Percentiles rank a stretch among this genome's conserved stretches.
phyloP scores from a whole-genome alignment of 2,797 vertebrate species.

The Sebastes hubbsi region DNA sequence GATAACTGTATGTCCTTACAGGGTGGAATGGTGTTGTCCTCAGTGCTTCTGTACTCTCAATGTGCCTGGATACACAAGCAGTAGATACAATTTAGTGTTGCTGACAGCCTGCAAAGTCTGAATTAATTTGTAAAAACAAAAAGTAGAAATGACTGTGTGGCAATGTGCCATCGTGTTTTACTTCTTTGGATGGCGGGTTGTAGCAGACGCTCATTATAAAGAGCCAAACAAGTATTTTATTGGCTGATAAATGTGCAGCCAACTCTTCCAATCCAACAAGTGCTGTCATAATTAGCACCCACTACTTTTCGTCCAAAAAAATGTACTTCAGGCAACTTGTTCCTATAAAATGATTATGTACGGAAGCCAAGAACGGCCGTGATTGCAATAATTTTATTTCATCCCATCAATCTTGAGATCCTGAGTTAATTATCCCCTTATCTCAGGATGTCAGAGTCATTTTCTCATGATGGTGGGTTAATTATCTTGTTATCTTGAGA shows the following conservation, averaged over 20 bases:
- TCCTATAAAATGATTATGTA: not conserved
- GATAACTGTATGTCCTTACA: constrained; percentile 69
- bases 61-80: constrained; percentile 74
- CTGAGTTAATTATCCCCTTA: not conserved
- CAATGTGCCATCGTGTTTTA: not conserved
- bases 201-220: constrained; percentile 9
- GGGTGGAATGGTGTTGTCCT: constrained; percentile 73
- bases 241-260: constrained; percentile 6
- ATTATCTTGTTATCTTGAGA: not conserved
- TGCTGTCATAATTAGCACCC: not conserved
- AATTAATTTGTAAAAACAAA: not conserved
- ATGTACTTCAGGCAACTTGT: not conserved
- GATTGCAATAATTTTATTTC: not conserved
- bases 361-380: not conserved
- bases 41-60: constrained; percentile 77
- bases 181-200: constrained; percentile 20
- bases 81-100: constrained; percentile 57
- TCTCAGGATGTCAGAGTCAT: not conserved
- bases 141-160: constrained; percentile 8
- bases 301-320: not conserved
- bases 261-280: constrained; percentile 15
- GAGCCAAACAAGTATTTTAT: constrained; percentile 28
- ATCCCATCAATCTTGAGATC: constrained; percentile 1
- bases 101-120: not conserved
- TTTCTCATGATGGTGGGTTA: not conserved